These are phyloP conservation scores for Heliothis peltigera DNA, from an alignment of 2,888 invertebrate species.

Conservation along the genomic window DNA sequence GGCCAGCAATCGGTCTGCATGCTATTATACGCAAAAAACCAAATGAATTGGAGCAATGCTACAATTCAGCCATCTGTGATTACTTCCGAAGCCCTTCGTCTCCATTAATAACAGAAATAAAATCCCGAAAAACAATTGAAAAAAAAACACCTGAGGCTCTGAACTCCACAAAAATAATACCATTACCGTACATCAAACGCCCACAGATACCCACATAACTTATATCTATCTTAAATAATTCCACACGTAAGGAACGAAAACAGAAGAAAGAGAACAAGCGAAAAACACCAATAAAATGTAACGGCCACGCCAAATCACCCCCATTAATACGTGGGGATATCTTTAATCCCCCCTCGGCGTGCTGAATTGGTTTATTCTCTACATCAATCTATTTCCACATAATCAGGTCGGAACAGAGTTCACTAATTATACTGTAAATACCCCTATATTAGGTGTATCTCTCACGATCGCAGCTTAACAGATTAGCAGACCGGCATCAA, in stretches of 20 bases:
- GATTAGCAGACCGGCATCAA: constrained; percentile 54
- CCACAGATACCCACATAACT: constrained; percentile 50
- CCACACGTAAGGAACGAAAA: constrained; percentile 44
- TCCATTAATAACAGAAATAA: background rate
- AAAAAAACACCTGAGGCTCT: constrained; percentile 29
- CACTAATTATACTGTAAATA: constrained; percentile 63
- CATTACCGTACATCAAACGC: constrained; percentile 51
- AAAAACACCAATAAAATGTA: constrained; percentile 59
- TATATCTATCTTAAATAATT: constrained; percentile 36
- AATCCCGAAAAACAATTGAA: background rate
- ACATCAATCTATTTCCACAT: constrained; percentile 62
- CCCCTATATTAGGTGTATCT: constrained; percentile 56
- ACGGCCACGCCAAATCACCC: constrained; percentile 36
- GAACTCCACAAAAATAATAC: constrained; percentile 27
- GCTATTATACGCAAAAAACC: too few species aligned
- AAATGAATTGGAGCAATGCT: background rate
- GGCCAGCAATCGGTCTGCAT: too few species aligned
- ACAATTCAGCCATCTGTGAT: background rate
- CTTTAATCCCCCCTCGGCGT: constrained; percentile 45
- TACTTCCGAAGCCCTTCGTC: background rate
- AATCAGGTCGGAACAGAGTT: constrained; percentile 54
- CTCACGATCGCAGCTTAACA: constrained; percentile 59
- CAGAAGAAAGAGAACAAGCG: constrained; percentile 31
- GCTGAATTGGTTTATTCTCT: constrained; percentile 55
- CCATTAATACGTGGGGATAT: constrained; percentile 58